Evolutionary conservation across 2,797 vertebrate genomes (phyloP).

Genomic region (Chelon auratus): DNA sequence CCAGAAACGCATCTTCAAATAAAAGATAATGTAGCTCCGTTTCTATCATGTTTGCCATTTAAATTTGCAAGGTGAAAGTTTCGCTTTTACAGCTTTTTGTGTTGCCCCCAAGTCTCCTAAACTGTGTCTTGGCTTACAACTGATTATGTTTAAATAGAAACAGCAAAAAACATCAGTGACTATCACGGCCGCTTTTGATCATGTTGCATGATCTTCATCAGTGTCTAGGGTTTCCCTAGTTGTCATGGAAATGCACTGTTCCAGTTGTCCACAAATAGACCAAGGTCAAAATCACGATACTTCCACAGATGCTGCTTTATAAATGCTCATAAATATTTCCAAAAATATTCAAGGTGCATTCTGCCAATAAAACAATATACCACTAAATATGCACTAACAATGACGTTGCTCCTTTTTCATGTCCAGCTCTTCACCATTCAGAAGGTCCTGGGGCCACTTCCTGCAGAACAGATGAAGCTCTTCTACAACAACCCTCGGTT

Average conservation of each 20-base stretch:
- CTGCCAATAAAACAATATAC: background rate
- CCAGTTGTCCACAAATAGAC: background rate
- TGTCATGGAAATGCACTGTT: conserved; percentile 14
- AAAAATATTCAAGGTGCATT: background rate
- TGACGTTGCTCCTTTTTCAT: conserved; percentile 21
- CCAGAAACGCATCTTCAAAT: background rate
- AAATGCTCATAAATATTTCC: background rate
- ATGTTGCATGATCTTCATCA: background rate
- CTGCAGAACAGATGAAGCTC: conserved; percentile 96
- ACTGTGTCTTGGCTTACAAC: too few species aligned
- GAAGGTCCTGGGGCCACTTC: conserved; percentile 94
- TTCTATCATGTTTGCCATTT: background rate
- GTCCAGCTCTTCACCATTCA: conserved; percentile 95
- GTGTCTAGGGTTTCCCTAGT: background rate
- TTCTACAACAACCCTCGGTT: conserved; percentile 98
- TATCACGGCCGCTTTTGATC: background rate
- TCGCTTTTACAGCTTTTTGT: background rate
- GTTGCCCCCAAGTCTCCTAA: background rate
- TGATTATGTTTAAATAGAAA: background rate
- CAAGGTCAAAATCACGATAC: background rate
- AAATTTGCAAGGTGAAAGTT: too few species aligned
- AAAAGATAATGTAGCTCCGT: background rate
- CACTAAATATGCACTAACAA: background rate
- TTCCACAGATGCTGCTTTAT: background rate
- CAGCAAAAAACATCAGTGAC: background rate